phyloP scores from a whole-genome alignment of 37 sponge, comb jelly and placozoan species.

The Haliclona indistincta region DNA sequence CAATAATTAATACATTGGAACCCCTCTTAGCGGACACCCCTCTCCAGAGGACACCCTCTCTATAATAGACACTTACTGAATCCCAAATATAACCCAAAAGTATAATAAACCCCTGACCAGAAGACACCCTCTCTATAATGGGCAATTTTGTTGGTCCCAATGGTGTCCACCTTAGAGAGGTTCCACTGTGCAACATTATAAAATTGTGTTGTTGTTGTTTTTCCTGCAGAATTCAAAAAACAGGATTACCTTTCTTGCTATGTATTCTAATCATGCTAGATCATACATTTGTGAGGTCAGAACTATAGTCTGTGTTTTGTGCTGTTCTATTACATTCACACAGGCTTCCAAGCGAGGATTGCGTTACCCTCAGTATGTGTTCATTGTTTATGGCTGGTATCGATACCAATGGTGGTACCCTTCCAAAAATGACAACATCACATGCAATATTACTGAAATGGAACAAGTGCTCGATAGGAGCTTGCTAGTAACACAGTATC shows the following conservation, averaged over 20 bases:
- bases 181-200: no score
- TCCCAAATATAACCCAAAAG: no score
- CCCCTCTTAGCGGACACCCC: no score
- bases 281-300: constrained; percentile 36
- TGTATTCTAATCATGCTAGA: constrained; percentile 13
- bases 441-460: constrained; percentile 20
- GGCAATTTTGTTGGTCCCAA: no score
- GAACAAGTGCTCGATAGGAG: constrained; percentile 7
- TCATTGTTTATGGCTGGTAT: constrained; percentile 54
- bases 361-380: constrained; percentile 39
- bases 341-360: constrained; percentile 29
- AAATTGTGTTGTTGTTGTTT: no score
- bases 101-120: no score
- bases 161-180: no score
- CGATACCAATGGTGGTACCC: constrained; percentile 9
- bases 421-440: neutral
- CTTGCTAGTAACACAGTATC: constrained; percentile 42
- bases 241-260: constrained; percentile 40
- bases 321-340: neutral
- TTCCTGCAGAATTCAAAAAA: constrained; percentile 19
- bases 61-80: no score
- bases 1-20: no score
- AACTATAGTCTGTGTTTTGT: neutral
- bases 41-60: no score
- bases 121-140: no score